These are phyloP conservation scores for Antheraea yamamai DNA, from an alignment of 2,888 invertebrate species.

Conservation along the genomic window DNA sequence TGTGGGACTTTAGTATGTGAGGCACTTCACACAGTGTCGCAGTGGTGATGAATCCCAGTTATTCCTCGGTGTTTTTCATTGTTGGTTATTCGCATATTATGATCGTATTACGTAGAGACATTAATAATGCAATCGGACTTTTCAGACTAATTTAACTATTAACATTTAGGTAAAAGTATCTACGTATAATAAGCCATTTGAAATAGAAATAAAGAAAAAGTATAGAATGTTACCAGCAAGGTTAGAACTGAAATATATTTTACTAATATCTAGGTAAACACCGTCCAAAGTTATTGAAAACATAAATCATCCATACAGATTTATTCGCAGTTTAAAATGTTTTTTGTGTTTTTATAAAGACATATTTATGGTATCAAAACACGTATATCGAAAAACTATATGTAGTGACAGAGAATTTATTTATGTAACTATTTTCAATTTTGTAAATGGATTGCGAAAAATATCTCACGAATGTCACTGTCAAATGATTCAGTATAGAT, in stretches of 20 bases:
- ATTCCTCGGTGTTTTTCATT: too few species aligned
- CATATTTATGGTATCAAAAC: slow-evolving; percentile 15
- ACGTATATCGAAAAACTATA: neutral
- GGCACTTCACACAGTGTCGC: too few species aligned
- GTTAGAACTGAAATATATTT: slow-evolving; percentile 6
- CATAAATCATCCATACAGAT: slow-evolving; percentile 7
- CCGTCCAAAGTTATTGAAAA: neutral
- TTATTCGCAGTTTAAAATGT: slow-evolving; percentile 3
- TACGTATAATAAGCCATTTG: neutral
- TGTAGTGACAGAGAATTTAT: neutral
- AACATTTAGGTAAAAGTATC: neutral
- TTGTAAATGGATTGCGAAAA: neutral
- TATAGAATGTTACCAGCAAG: neutral
- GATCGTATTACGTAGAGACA: too few species aligned
- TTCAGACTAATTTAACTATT: neutral
- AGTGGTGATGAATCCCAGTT: too few species aligned
- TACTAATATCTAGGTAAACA: slow-evolving; percentile 10
- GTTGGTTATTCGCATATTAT: too few species aligned
- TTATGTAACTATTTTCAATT: neutral
- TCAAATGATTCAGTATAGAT: neutral
- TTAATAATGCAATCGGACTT: too few species aligned
- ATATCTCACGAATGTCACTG: too few species aligned
- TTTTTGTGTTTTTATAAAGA: slow-evolving; percentile 14
- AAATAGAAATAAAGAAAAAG: neutral
- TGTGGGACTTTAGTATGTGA: too few species aligned